Conservation (phyloP, 2,888 invertebrate species). For the Dryadula phaetusa region DNA sequence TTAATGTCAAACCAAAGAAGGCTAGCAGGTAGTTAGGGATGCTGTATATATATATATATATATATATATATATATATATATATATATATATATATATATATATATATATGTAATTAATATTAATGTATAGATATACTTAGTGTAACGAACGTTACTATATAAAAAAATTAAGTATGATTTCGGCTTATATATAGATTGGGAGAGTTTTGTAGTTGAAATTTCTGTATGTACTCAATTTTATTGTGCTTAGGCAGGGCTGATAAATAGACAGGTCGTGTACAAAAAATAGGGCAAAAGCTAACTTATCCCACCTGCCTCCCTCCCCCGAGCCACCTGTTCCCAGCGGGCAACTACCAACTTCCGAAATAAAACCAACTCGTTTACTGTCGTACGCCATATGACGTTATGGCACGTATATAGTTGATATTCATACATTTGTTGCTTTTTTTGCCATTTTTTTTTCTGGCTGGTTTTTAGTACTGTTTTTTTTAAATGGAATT, state of each 20-base stretch:
- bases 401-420: background rate
- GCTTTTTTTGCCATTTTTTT: background rate
- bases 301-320: conserved; percentile 19
- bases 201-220: too few relatives aligned
- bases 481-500: background rate
- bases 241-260: background rate
- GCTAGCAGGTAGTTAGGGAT: conserved; percentile 1
- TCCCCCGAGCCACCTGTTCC: conserved; percentile 26
- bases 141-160: too few relatives aligned
- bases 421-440: conserved; percentile 4
- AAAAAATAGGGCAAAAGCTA: conserved; percentile 6
- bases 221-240: background rate
- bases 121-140: too few relatives aligned
- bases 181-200: too few relatives aligned
- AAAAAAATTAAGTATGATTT: too few relatives aligned
- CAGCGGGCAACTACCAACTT: conserved; percentile 25
- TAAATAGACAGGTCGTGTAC: background rate
- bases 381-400: background rate
- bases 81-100: too few relatives aligned
- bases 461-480: background rate
- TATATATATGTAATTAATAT: too few relatives aligned
- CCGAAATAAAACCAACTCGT: conserved; percentile 8
- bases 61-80: too few relatives aligned
- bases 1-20: conserved; percentile 6
- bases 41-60: too few relatives aligned